Conservation (phyloP, 1,140 invertebrate species). For the Eriocheir sinensis region DNA sequence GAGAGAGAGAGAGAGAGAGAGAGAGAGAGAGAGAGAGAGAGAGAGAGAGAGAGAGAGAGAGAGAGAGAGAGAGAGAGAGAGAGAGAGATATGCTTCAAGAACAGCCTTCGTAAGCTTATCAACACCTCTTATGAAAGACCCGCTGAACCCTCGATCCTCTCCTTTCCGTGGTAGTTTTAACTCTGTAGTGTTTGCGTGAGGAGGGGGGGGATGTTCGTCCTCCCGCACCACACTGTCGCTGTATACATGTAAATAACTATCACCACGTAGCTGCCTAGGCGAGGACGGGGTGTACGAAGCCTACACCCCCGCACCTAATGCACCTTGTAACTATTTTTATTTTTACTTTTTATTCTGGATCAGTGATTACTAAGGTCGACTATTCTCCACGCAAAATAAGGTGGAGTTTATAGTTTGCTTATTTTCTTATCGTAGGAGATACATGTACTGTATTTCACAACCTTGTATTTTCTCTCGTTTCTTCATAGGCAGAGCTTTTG, state of each 20-base stretch:
- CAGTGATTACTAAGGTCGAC: too few species aligned
- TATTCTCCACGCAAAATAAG: too few species aligned
- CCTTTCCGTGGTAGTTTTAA: background rate
- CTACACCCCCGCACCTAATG: background rate
- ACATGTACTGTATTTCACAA: too few species aligned
- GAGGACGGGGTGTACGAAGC: background rate
- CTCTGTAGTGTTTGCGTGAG: background rate
- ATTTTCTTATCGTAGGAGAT: background rate
- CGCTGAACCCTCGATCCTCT: background rate
- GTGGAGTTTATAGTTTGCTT: background rate
- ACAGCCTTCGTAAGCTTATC: too few species aligned
- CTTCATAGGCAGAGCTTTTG: background rate
- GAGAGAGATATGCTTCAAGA: too few species aligned
- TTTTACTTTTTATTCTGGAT: background rate
- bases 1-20: too few species aligned
- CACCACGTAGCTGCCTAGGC: conserved; percentile 19
- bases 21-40: too few species aligned
- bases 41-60: too few species aligned
- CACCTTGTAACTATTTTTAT: background rate
- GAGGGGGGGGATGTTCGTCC: background rate
- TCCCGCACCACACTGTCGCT: background rate
- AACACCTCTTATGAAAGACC: background rate
- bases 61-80: too few species aligned
- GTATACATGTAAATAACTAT: conserved; percentile 27
- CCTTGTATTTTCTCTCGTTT: background rate